Evolutionary conservation across 1,140 invertebrate genomes (phyloP), one percentile per base, ranked within the genome.

Genomic region (Papilio helenus): DNA sequence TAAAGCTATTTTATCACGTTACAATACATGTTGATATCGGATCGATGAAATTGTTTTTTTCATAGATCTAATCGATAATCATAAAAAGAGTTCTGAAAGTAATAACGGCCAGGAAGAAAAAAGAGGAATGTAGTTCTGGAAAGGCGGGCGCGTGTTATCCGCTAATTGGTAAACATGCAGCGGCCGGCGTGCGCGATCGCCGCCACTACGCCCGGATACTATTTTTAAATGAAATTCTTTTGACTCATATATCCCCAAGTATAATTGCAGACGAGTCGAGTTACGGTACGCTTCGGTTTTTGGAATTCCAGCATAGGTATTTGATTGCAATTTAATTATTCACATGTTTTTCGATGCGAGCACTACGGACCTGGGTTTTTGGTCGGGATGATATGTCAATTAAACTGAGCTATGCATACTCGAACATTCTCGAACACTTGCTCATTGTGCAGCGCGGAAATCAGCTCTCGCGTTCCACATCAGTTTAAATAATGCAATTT

Each of bases 171-270:
- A 90, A 90, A 89, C 89, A 92, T 88, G 86, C 86, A 85, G 87
- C 86, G 84, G 85, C 82, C 82, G 82, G 82, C 83, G 82, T 81
- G 79, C 80, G 82, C 85, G 87, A 87, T 86, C 85, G 82, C 86
- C 83, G 85, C 81, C 83, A 86, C 79, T 81, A 79, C 80, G 82
- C 79, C 79, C 79, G 84, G 85, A 81, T 79, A 92, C 89, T 89
- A 92, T 90, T 92, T 91, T 90, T 85, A 93, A 93, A 94, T 92
- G 87, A 94, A 94, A 94, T 93, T 94, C 91, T 91, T 92, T 88
- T 82, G 81, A 88, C 87, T 90, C 86, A 89, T 89, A 90, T 89
- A 92, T 90, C 89, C 85, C 86, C 82, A 86, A 88, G 87, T 88
- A 89, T 90, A 88, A 90, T 90, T 89, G 88, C 88, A 87, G 82